Base-by-base conservation (phyloP, 2,797 vertebrate species). In the Onychomys torridus region DNA sequence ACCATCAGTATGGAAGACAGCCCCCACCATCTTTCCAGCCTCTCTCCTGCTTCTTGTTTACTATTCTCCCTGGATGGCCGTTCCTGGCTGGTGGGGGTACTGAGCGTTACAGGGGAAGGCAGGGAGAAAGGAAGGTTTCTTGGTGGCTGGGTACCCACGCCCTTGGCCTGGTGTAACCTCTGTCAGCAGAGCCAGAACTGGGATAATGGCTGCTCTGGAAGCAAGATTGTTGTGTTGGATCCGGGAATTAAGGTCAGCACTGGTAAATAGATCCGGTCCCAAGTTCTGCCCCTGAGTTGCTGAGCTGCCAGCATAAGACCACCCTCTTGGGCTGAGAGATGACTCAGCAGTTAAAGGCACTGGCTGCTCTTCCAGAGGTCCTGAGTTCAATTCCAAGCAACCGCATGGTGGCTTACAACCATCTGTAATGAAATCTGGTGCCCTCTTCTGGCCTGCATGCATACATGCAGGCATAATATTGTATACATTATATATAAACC, bases 1-100 rank as follows among this genome's bases (percentile, higher is more conserved):
- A 2, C 63, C 43, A 0, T 5, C 21, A 32, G 32, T 1, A 0
- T 75, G 32, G 0, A 25, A 37, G 29, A 32, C 3, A 1, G 27
- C 7, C 16, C 16, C 0, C 49, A 5, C 32, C 14, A 5, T 37
- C 57, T 14, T 23, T 14, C 37, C 43, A 6, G 37, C 7, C 37
- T 63, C 79, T 82, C 57, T 23, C 32, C 6, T 25, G 57, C 32
- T 43, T 27, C 9, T 5, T 73, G 6, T 73, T 40, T 4, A 2
- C 14, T 65, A 1, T 52, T 37, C 32, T 61, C 49, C 49, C 49
- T 52, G 49, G 49, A 52, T 52, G 49, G 49, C 49, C 49, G 2
- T 65, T 37, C 67, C 34, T 46, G 46, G 32, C 19, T 10, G 78
- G 6, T 27, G 32, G 67, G 29, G 32, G 3, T 43, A 49, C 37